Conservation (phyloP, 2,888 invertebrate genomes). For the Sminthurinus aureus region DNA sequence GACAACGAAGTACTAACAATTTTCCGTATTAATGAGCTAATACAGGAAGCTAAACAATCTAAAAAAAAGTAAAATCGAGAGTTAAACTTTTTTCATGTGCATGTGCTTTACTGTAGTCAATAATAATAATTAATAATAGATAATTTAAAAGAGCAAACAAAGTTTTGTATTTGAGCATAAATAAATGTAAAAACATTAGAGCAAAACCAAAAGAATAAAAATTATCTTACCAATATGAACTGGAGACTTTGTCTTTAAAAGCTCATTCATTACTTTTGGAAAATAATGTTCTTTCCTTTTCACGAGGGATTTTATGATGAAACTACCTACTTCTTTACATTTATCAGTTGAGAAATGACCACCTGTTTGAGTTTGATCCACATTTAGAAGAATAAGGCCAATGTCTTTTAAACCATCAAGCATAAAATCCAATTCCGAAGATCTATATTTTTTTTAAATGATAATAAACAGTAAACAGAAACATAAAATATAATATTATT, state of each 20-base stretch:
- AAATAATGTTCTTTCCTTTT: slow-evolving; percentile 44
- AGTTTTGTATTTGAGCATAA: no score
- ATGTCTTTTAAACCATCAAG: slow-evolving; percentile 53
- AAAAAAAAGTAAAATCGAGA: background rate
- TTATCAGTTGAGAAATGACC: slow-evolving; percentile 33
- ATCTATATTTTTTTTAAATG: slow-evolving; percentile 42
- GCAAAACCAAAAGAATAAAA: background rate
- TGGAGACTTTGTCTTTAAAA: slow-evolving; percentile 47
- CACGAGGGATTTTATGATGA: slow-evolving; percentile 47
- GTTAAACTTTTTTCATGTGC: background rate
- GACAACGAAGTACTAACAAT: slow-evolving; percentile 45
- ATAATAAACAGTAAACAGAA: background rate
- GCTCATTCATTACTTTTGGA: slow-evolving; percentile 46
- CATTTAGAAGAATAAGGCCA: slow-evolving; percentile 48
- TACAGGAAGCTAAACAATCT: slow-evolving; percentile 51
- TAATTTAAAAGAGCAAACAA: no score
- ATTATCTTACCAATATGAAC: slow-evolving; percentile 49
- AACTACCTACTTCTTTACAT: slow-evolving; percentile 47
- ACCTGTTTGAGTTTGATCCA: slow-evolving; percentile 37
- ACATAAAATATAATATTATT: background rate
- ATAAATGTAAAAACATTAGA: no score
- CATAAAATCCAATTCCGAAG: slow-evolving; percentile 53
- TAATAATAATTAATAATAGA: no score
- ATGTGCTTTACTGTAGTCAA: no score
- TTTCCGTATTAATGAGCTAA: slow-evolving; percentile 43